Percentiles rank a stretch among this genome's conserved stretches.
Conservation (phyloP, 2,888 invertebrate genomes). For the Vanessa cardui region DNA sequence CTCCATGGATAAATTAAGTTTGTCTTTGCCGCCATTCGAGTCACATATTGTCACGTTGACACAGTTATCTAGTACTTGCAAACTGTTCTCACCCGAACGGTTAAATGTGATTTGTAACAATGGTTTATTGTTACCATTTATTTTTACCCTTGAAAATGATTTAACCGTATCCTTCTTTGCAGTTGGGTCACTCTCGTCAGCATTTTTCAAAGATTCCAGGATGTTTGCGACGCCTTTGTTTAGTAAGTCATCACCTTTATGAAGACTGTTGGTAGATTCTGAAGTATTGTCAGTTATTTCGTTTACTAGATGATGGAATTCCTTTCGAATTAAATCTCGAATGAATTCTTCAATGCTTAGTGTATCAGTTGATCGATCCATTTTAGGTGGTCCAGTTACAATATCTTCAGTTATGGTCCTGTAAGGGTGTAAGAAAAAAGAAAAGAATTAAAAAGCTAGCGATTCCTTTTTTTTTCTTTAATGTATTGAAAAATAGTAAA, state of each 20-base stretch:
- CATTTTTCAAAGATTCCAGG: constrained; percentile 58
- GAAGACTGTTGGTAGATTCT: constrained; percentile 38
- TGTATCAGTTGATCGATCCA: constrained; percentile 73
- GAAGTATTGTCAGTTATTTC: constrained; percentile 62
- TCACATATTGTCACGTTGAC: constrained; percentile 74
- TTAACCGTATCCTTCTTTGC: constrained; percentile 54
- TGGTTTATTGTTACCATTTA: constrained; percentile 76
- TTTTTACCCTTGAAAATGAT: constrained; percentile 71
- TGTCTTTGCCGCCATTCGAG: constrained; percentile 51
- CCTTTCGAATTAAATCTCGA: constrained; percentile 68
- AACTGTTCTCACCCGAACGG: constrained; percentile 67
- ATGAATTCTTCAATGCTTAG: constrained; percentile 72
- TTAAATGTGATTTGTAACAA: constrained; percentile 70
- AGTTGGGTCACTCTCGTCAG: constrained; percentile 47
- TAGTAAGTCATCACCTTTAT: constrained; percentile 59
- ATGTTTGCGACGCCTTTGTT: constrained; percentile 68
- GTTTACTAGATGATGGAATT: constrained; percentile 64
- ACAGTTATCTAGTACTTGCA: constrained; percentile 72
- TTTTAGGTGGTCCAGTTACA: constrained; percentile 49
- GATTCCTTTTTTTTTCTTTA: not conserved
- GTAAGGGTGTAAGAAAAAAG: not conserved
- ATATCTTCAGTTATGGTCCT: constrained; percentile 44
- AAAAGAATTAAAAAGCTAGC: not conserved
- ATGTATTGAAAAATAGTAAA: not conserved
- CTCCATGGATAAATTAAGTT: constrained; percentile 57